Evolutionary conservation across 2,113 vertebrate species (phyloP).

Genomic region (Crotalus helleri): DNA sequence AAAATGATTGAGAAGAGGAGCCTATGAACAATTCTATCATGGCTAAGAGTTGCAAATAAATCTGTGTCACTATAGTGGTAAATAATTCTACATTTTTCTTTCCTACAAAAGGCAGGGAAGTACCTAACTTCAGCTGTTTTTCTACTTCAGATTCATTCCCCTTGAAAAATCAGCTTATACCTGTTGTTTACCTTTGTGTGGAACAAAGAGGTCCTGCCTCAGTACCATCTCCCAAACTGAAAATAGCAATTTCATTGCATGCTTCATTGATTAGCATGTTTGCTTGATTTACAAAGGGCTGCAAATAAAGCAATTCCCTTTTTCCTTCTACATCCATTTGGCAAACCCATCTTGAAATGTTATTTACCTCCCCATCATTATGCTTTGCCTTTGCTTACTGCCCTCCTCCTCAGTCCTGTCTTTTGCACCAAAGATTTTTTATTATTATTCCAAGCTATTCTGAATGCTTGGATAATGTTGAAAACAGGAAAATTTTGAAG

Average conservation of each 20-base stretch:
- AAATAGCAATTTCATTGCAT: not conserved
- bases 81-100: not conserved
- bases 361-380: constrained; percentile 1
- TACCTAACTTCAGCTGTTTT: not conserved
- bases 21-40: not conserved
- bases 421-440: not conserved
- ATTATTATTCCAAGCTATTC: not conserved
- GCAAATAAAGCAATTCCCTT: not conserved
- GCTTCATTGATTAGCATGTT: not conserved
- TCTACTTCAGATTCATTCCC: not conserved
- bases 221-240: not conserved
- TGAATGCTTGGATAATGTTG: constrained; percentile 51
- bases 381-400: not conserved
- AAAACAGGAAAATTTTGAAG: constrained; percentile 47
- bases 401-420: not conserved
- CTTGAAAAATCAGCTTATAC: not conserved
- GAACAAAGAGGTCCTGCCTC: too few species aligned
- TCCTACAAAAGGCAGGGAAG: not conserved
- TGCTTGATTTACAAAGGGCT: not conserved
- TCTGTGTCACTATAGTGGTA: not conserved
- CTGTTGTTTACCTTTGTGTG: not conserved
- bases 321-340: not conserved
- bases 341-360: constrained; percentile 10
- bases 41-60: not conserved
- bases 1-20: not conserved